Evolutionary conservation across 1,140 invertebrate genomes (phyloP).

Genomic region (Drosophila sturtevanti): DNA sequence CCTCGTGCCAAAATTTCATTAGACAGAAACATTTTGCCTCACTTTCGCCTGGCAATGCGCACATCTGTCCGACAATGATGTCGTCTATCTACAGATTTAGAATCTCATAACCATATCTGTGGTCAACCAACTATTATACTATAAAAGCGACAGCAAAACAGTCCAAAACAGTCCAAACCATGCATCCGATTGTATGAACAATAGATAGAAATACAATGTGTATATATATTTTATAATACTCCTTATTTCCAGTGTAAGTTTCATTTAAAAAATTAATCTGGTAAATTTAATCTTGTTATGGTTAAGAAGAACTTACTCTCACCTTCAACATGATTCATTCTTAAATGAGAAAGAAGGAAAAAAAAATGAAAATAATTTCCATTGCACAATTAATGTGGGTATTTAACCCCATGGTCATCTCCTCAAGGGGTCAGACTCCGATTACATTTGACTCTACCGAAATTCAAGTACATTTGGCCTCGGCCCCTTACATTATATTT

Average conservation of each 20-base stretch:
- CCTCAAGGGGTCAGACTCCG: conserved; percentile 7
- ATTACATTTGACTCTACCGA: conserved; percentile 32
- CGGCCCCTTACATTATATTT: background rate
- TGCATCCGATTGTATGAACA: too few relatives aligned
- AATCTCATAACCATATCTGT: background rate
- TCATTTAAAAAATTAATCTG: too few relatives aligned
- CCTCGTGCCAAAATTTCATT: conserved; percentile 68
- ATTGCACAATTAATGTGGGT: background rate
- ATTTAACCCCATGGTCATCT: conserved; percentile 1
- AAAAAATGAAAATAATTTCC: too few relatives aligned
- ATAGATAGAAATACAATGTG: too few relatives aligned
- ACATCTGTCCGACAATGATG: background rate
- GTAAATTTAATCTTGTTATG: too few relatives aligned
- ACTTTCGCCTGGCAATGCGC: background rate
- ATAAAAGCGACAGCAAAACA: too few relatives aligned
- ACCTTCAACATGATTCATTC: too few relatives aligned
- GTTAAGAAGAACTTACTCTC: too few relatives aligned
- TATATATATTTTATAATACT: too few relatives aligned
- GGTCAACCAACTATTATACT: background rate
- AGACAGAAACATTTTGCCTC: conserved; percentile 23
- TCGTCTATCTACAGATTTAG: background rate
- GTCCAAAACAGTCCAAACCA: background rate
- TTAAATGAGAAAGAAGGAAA: too few relatives aligned
- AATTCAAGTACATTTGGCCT: background rate
- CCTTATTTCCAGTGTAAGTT: too few relatives aligned